These are phyloP conservation scores for Atrina japonica DNA, from an alignment of 2,888 invertebrate species.

Conservation along the genomic window DNA sequence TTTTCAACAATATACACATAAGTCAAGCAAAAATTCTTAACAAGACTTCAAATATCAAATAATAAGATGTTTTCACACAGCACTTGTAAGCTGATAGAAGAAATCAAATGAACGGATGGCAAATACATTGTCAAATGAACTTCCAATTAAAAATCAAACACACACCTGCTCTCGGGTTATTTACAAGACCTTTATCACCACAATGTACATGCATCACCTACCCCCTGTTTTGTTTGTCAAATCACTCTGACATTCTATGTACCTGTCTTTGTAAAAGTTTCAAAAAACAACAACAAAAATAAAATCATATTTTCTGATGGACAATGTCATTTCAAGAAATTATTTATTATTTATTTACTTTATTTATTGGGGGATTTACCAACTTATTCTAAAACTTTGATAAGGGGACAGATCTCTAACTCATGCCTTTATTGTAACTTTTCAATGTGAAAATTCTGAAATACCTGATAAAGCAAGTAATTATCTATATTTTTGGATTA, in stretches of 20 bases:
- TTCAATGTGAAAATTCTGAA: conserved; percentile 31
- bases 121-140: neutral
- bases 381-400: conserved; percentile 21
- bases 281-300: no score
- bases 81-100: neutral
- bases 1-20: neutral
- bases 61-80: no score
- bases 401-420: conserved; percentile 41
- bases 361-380: no score
- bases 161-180: conserved; percentile 12
- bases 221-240: conserved; percentile 20
- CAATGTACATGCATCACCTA: conserved; percentile 22
- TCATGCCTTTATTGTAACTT: conserved; percentile 39
- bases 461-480: no score
- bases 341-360: no score
- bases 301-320: no score
- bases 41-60: neutral
- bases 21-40: no score
- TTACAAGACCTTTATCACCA: conserved; percentile 17
- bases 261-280: neutral
- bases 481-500: no score
- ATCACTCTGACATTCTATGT: no score
- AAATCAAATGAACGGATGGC: no score
- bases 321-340: neutral
- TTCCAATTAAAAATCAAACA: no score